Evolutionary conservation across 2,888 invertebrate genomes (phyloP), one percentile per base, ranked within the genome.

Genomic region (Hyppa rectilinea): DNA sequence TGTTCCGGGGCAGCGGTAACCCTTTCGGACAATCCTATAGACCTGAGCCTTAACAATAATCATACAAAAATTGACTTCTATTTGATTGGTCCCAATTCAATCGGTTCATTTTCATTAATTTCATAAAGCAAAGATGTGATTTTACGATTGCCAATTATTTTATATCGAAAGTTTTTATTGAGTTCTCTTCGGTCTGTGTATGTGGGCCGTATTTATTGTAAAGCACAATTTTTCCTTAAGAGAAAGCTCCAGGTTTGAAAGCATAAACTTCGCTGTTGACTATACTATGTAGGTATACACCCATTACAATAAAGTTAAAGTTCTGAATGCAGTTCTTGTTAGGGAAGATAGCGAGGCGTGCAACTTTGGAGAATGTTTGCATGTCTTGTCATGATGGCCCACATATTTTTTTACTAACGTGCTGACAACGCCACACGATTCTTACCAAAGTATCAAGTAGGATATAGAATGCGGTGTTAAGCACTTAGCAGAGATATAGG

Each of bases 131-230:
- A 31, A 67, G 4, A 50, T 52, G 31, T 34, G 17, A n/a, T 50
- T 43, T 52, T 29, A 36, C 43, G 47, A 60, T 29, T 40, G 62
- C 52, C 64, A 53, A 65, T 68, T 63, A 23, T 52, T 78, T 60
- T 63, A 50, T 68, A 66, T 49, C n/a, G 31, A 63, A n/a, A 40
- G 14, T 52, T 60, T 55, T 65, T 50, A 70, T 74, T 31, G 29
- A 63, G 55, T 14, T 47, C 17, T 52, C 38, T 60, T 31, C 14
- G 40, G 52, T 63, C 17, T 47, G 17, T 65, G 50, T 47, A 55
- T 55, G 47, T 43, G 34, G 52, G 43, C 38, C 23, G 23, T 63
- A 56, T 55, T 74, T 50, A 60, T 55, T 59, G 65, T 43, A 56
- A 20, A 20, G 53, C 40, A 40, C n/a, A 67, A 60, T 66, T 66